Evolutionary conservation across 2,797 vertebrate genomes (phyloP).

Genomic region (Halcyon chelicuti): DNA sequence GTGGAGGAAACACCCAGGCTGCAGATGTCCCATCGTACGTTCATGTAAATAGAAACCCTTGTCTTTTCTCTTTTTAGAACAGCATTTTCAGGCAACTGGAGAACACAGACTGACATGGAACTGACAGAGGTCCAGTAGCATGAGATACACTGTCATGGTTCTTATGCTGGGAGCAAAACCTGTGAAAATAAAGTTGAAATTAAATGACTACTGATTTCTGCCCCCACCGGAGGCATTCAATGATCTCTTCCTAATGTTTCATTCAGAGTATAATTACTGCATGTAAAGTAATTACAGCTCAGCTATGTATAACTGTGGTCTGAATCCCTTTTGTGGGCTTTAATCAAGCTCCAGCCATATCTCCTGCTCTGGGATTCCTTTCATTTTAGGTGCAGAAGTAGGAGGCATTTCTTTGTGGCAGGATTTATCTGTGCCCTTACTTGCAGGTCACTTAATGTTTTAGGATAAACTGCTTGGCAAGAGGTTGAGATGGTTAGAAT

Average conservation of each 20-base stretch:
- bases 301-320: not conserved
- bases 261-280: conserved; percentile 36
- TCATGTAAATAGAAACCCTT: not conserved
- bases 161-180: not conserved
- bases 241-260: conserved; percentile 11
- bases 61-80: not conserved
- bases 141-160: not conserved
- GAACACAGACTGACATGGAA: not conserved
- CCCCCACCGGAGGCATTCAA: not conserved
- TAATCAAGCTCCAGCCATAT: not conserved
- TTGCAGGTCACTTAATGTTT: not conserved
- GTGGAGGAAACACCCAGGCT: not conserved
- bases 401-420: not conserved
- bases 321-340: not conserved
- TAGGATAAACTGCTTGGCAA: rapidly evolving
- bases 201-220: not conserved
- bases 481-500: not conserved
- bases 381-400: not conserved
- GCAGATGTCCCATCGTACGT: not conserved
- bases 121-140: not conserved
- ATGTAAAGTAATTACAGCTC: conserved; percentile 42
- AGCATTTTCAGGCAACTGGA: not conserved
- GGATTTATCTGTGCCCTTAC: not conserved
- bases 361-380: not conserved
- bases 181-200: conserved; percentile 19